Conservation (phyloP, 2,888 invertebrate species). For the Dioctria rufipes region DNA sequence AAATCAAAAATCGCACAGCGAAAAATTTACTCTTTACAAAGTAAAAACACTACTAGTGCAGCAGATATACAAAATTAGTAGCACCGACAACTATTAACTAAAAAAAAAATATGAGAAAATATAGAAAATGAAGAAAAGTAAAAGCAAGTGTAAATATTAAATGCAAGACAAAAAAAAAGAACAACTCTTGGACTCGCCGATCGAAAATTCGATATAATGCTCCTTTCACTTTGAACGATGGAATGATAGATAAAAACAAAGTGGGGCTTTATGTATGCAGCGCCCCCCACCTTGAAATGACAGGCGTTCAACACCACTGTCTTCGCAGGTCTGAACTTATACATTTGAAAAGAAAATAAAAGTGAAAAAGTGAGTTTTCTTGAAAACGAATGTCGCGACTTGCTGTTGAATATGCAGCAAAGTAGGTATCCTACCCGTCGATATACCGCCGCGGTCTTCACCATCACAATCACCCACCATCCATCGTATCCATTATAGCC, state of each 20-base stretch:
- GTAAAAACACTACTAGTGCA: too few relatives aligned
- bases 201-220: slow-evolving; percentile 52
- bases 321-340: slow-evolving; percentile 23
- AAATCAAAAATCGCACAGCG: too few relatives aligned
- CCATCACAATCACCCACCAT: not conserved
- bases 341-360: slow-evolving; percentile 28
- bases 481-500: too few relatives aligned
- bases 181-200: slow-evolving; percentile 42
- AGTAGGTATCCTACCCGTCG: not conserved
- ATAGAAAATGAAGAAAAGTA: not conserved
- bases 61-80: too few relatives aligned
- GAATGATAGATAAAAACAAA: slow-evolving; percentile 63
- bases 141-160: not conserved
- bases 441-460: not conserved
- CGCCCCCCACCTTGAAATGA: slow-evolving; percentile 58
- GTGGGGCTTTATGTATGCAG: slow-evolving; percentile 63
- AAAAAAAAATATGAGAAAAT: too few relatives aligned
- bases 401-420: not conserved
- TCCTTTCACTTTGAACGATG: slow-evolving; percentile 63
- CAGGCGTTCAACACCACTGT: slow-evolving; percentile 4
- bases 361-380: slow-evolving; percentile 43
- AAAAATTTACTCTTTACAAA: too few relatives aligned
- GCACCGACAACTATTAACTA: not conserved
- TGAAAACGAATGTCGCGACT: slow-evolving; percentile 44
- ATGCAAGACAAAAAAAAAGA: slow-evolving; percentile 20